Evolutionary conservation across 2,113 vertebrate genomes (phyloP), one percentile per base, ranked within the genome.

Genomic region (Melospiza georgiana): DNA sequence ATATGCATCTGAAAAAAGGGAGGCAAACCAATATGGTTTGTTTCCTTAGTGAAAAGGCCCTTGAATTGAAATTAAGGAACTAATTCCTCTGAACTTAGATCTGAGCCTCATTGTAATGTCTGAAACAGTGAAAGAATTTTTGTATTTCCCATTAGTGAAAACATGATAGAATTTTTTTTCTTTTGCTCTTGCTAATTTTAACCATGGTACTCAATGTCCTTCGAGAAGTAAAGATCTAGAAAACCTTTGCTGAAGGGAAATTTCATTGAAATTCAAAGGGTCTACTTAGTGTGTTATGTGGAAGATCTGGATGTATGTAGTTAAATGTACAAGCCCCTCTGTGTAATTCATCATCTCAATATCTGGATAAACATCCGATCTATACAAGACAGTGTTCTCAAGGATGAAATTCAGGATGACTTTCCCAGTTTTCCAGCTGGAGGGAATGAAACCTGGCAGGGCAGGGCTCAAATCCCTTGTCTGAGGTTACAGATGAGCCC

Each of bases 381-480:
- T 25, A 10, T 18, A 15, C 19, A 46, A 69, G 33, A 82, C 30
- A 27, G 4, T 51, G 13, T 68, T 71, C 44, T 79, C 52, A 83
- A 19, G 48, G 44, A 43, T 68, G 69, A 66, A 75, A 78, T 28
- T 61, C 12, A 9, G 65, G 61, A 82, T 86, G 55, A 54, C 41
- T 87, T 84, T 95, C 57, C 68, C 61, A 92, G 66, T 49, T 89
- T 92, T 90, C 66, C 54, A 93, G 89, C 89, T 94, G 90, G 71
- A 59, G 80, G 72, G 93, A 58, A 28, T 6, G 76, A 84, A 75
- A 68, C 77, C 41, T 15, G 51, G 71, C 65, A 44, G n/a, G 44
- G 66, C 33, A 72, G 78, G 81, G 62, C 71, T 89, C 16, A 41
- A 49, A 25, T 49, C 61, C 11, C 46, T 84, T 81, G 39, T 37